These are phyloP conservation scores for Nomia melanderi DNA, from an alignment of 1,140 invertebrate genomes.

Conservation along the genomic window DNA sequence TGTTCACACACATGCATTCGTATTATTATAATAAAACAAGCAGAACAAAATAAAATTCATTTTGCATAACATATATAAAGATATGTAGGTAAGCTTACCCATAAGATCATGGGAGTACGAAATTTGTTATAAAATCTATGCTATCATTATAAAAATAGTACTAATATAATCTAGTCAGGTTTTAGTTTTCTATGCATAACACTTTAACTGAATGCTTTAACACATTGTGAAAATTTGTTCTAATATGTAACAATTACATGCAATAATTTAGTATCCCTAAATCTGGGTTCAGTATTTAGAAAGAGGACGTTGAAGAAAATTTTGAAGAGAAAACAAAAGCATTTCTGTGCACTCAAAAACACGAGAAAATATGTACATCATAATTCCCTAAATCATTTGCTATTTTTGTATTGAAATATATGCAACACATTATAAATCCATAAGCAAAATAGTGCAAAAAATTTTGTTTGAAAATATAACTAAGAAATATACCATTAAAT, in stretches of 20 bases:
- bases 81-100: constrained; percentile 17
- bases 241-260: constrained; percentile 31
- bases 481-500: constrained; percentile 47
- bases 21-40: constrained; percentile 22
- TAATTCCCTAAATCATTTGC: constrained; percentile 1
- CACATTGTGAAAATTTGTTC: not conserved
- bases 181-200: not conserved
- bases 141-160: not conserved
- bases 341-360: constrained; percentile 41
- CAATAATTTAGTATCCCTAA: constrained; percentile 23
- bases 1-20: constrained; percentile 25
- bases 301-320: constrained; percentile 10
- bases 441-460: constrained; percentile 23
- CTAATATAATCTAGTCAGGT: not conserved
- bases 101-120: not conserved
- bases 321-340: constrained; percentile 6
- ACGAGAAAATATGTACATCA: constrained; percentile 24
- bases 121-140: constrained; percentile 18
- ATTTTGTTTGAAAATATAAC: constrained; percentile 34
- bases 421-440: constrained; percentile 12
- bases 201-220: not conserved
- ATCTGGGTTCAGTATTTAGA: constrained; percentile 7
- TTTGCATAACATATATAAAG: constrained; percentile 24
- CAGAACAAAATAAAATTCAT: constrained; percentile 24
- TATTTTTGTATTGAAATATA: not conserved